A percentile compares a stretch with the other conserved stretches of the same genome.
These are phyloP conservation scores for Hystrix brachyura DNA, from an alignment of 2,113 vertebrate species.

Conservation along the genomic window DNA sequence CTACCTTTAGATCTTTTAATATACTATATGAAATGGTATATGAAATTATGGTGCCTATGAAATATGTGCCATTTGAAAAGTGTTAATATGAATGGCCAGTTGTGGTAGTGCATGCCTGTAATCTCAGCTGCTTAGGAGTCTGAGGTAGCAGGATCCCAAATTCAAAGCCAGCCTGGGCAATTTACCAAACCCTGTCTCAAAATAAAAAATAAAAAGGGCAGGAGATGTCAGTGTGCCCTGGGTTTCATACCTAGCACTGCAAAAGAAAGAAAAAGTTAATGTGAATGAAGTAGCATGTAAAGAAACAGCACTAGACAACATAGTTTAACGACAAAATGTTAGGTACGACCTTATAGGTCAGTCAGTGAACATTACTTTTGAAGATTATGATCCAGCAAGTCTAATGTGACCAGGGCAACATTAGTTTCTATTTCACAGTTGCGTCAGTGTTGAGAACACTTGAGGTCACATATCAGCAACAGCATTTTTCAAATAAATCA, in stretches of 20 bases:
- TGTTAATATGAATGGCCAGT: neutral
- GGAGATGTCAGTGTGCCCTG: neutral
- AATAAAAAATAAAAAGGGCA: neutral
- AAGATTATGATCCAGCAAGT: conserved; percentile 39
- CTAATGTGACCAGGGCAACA: neutral
- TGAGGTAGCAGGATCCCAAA: neutral
- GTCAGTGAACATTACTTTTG: neutral
- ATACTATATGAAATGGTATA: neutral
- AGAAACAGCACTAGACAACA: neutral
- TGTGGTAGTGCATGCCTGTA: neutral
- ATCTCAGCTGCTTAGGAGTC: neutral
- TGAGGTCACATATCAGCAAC: neutral
- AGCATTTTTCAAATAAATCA: conserved; percentile 56
- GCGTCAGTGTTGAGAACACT: neutral
- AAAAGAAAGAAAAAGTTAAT: conserved; percentile 13
- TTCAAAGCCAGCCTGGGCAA: neutral
- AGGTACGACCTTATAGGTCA: neutral
- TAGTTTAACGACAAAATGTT: neutral
- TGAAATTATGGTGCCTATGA: conserved; percentile 37
- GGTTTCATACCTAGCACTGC: neutral
- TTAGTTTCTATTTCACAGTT: conserved; percentile 48
- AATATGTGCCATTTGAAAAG: neutral
- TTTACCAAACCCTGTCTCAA: neutral
- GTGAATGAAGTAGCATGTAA: neutral
- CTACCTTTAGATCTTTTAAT: conserved; percentile 31